A percentile compares a stretch with the other conserved stretches of the same genome.
These are phyloP conservation scores for Elgaria multicarinata DNA, from an alignment of 2,113 vertebrate genomes.

Conservation along the genomic window DNA sequence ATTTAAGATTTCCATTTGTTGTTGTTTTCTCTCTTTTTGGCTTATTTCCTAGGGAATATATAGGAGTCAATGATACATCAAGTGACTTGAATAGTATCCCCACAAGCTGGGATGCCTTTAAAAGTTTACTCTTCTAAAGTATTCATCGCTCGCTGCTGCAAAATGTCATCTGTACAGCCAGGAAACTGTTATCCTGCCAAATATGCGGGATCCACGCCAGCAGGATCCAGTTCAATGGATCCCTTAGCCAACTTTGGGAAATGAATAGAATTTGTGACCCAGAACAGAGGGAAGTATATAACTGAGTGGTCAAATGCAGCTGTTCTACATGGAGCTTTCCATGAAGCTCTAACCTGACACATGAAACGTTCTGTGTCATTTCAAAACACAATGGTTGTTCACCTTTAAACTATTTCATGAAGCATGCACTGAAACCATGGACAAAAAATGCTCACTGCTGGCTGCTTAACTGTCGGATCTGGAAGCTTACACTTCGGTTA, in stretches of 20 bases:
- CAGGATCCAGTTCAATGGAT: slow-evolving; percentile 82
- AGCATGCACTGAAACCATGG: slow-evolving; percentile 17
- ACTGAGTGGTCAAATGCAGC: slow-evolving; percentile 58
- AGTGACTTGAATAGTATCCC: slow-evolving; percentile 55
- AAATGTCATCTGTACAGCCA: slow-evolving; percentile 76
- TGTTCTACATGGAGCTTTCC: slow-evolving; percentile 61
- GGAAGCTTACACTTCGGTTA: background rate
- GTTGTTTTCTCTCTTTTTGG: background rate
- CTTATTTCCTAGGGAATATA: slow-evolving; percentile 48
- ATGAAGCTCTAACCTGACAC: slow-evolving; percentile 42
- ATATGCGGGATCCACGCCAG: slow-evolving; percentile 80
- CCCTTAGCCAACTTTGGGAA: slow-evolving; percentile 81
- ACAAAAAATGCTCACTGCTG: slow-evolving; percentile 23
- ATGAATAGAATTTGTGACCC: slow-evolving; percentile 83
- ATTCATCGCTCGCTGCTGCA: slow-evolving; percentile 76
- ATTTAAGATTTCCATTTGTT: slow-evolving; percentile 55
- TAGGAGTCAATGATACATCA: slow-evolving; percentile 52
- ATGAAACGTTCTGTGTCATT: slow-evolving; percentile 46
- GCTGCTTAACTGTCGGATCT: slow-evolving; percentile 26
- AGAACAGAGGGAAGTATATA: slow-evolving; percentile 77
- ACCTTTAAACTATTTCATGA: slow-evolving; percentile 33
- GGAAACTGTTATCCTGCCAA: slow-evolving; percentile 77
- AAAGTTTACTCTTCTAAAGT: slow-evolving; percentile 52
- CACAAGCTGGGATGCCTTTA: slow-evolving; percentile 49
- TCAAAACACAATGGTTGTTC: slow-evolving; percentile 51